Base-by-base conservation (phyloP, 2,888 invertebrate genomes). In the Cantharis rustica region DNA sequence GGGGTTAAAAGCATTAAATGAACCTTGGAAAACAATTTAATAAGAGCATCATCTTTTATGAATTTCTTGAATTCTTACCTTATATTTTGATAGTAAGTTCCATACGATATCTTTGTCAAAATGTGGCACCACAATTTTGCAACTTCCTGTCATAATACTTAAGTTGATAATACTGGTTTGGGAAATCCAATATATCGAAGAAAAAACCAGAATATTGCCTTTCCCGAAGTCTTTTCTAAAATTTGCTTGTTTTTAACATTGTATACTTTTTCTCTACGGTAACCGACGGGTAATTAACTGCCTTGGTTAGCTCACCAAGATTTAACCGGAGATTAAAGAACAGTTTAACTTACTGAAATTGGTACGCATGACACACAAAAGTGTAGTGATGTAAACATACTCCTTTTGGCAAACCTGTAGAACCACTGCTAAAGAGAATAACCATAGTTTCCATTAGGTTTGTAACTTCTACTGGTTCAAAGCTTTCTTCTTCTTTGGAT, bases 171-270 rank as follows among this genome's bases (percentile, higher is more conserved):
- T 16, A 7, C 83, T 10, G 9, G 79, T 27, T 5, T 81, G 83
- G 5, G 86, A 84, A 64, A 85, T 81, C 86, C 86, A 86, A 66
- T 84, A 85, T n/a, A 84, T 80, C 0, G 82, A 81, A 4, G 82
- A 82, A 71, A 82, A 85, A 23, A 73, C 31, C 4, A 71, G 66
- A 13, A 27, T 16, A 16, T 10, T 23, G 9, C 9, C 20, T 27
- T n/a, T 47, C 2, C 7, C 0, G 9, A 47, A 47, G 7, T 47
- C 47, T 2, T 13, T n/a, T n/a, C 47, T 47, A n/a, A 47, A 47
- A 47, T 47, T 23, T 7, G 7, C 5, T n/a, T n/a, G n/a, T n/a
- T n/a, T n/a, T n/a, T 20, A 20, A 5, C 5, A 20, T 20, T 5
- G 5, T 5, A 7, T 20, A 20, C 20, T 20, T n/a, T n/a, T n/a